Conservation (phyloP, 2,888 invertebrate species). For the Meliscaeva auricollis region DNA sequence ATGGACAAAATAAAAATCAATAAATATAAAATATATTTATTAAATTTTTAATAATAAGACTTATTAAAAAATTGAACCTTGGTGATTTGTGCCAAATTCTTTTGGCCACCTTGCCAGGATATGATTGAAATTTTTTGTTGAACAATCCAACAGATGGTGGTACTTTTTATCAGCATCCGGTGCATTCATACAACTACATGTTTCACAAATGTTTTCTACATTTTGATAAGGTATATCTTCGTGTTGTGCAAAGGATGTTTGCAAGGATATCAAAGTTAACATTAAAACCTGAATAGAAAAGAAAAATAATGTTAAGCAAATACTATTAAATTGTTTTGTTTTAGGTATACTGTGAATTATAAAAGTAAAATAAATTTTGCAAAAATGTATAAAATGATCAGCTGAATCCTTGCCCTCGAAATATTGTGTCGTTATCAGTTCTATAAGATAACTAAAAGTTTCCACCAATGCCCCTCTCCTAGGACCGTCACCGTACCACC, state of each 20-base stretch:
- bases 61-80: slow-evolving; percentile 78
- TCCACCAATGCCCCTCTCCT: no score
- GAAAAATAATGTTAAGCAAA: background rate
- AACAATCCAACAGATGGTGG: slow-evolving; percentile 81
- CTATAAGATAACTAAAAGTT: no score
- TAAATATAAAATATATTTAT: background rate
- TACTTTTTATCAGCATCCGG: slow-evolving; percentile 78
- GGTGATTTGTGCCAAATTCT: slow-evolving; percentile 80
- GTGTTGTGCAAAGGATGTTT: slow-evolving; percentile 77
- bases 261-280: slow-evolving; percentile 14
- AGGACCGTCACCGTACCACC: no score
- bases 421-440: no score
- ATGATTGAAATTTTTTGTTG: slow-evolving; percentile 81
- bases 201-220: slow-evolving; percentile 80
- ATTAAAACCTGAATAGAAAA: slow-evolving; percentile 76
- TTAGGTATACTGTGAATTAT: no score
- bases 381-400: no score
- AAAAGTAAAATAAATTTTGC: no score
- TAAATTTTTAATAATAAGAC: background rate
- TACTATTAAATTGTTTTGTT: no score
- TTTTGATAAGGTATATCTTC: slow-evolving; percentile 82
- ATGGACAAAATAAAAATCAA: background rate
- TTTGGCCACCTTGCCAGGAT: slow-evolving; percentile 82
- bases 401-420: no score
- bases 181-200: slow-evolving; percentile 80